Evolutionary conservation across 2,888 invertebrate genomes (phyloP).

Genomic region (Harpalus rufipes): DNA sequence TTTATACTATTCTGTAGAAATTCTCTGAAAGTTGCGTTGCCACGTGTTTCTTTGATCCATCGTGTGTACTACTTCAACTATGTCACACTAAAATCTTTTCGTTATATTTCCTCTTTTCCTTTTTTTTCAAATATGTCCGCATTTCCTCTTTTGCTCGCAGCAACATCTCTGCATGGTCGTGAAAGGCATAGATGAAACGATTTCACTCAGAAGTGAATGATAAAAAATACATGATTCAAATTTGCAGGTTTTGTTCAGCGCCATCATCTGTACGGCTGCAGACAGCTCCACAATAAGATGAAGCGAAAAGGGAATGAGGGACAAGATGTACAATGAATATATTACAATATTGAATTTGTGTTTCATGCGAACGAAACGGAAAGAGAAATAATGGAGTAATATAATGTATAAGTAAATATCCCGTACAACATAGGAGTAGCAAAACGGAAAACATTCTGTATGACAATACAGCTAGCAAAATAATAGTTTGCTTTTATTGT

Average conservation of each 20-base stretch:
- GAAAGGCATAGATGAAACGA: conserved; percentile 5
- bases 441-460: no score
- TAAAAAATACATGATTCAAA: conserved; percentile 7
- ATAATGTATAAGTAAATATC: conserved; percentile 1
- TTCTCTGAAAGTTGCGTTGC: no score
- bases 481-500: no score
- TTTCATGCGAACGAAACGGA: background rate
- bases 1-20: no score
- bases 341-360: conserved; percentile 6
- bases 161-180: background rate
- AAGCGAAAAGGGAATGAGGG: background rate
- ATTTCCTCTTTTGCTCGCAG: background rate
- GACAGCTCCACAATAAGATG: background rate
- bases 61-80: background rate
- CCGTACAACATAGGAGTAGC: background rate
- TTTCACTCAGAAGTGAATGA: conserved; percentile 5
- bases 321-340: conserved; percentile 6
- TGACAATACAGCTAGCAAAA: no score
- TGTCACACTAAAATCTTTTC: background rate
- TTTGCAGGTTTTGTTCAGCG: background rate
- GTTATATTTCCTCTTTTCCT: background rate
- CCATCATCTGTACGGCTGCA: background rate
- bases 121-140: background rate
- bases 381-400: conserved; percentile 3
- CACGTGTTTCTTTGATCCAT: no score